These are phyloP conservation scores for Tachystola acroxantha DNA, from an alignment of 2,888 invertebrate genomes.

Conservation along the genomic window DNA sequence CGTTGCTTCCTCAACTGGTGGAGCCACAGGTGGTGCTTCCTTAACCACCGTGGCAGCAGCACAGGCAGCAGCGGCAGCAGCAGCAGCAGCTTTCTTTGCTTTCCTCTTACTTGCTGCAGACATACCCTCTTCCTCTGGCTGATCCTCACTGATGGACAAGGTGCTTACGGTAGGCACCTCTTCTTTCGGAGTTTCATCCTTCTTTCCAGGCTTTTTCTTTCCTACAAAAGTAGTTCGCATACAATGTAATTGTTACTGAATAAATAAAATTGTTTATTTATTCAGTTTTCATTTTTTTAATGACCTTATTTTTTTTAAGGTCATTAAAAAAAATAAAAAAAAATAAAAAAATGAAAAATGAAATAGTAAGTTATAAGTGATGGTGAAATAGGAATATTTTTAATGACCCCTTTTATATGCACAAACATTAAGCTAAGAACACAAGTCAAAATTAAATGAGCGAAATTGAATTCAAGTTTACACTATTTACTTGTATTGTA, in stretches of 20 bases:
- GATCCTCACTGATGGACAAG: slow-evolving; percentile 1
- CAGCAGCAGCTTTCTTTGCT: slow-evolving; percentile 4
- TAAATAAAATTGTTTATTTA: not conserved
- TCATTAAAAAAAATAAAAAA: no score
- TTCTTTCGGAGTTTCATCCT: not conserved
- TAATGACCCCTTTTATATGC: no score
- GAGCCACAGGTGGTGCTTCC: slow-evolving; percentile 1
- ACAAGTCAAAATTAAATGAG: no score
- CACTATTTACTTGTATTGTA: no score
- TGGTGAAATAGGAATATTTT: no score
- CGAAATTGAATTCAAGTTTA: no score
- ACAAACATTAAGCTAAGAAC: no score
- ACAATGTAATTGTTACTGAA: no score
- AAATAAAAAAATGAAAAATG: no score
- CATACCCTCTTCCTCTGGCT: slow-evolving; percentile 4
- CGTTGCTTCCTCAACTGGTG: slow-evolving; percentile 3
- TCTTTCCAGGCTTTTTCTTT: slow-evolving; percentile 20
- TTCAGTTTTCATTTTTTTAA: no score
- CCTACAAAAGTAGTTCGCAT: slow-evolving; percentile 14
- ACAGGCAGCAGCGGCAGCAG: not conserved
- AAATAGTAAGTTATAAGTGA: no score
- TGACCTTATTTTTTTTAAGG: no score
- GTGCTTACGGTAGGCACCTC: not conserved
- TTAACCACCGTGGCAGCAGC: not conserved
- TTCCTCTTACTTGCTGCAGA: slow-evolving; percentile 8